These are phyloP conservation scores for Crax fasciolata DNA, from an alignment of 2,797 vertebrate species.

Conservation along the genomic window DNA sequence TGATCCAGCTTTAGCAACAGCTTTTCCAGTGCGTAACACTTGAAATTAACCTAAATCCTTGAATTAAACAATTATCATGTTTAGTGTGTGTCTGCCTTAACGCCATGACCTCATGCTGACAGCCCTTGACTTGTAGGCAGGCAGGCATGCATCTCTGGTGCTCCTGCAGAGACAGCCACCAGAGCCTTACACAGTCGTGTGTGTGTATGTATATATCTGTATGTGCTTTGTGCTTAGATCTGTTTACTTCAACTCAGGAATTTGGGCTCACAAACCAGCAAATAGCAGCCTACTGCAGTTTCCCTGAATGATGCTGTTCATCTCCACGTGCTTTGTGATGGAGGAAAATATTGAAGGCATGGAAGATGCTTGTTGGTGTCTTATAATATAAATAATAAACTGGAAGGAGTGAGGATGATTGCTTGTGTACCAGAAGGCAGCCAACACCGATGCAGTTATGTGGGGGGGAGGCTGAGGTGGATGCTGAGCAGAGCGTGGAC, in stretches of 20 bases:
- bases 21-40: background rate
- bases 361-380: background rate
- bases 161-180: background rate
- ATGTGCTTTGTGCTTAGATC: background rate
- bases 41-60: background rate
- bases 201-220: background rate
- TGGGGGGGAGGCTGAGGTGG: background rate
- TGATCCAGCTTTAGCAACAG: background rate
- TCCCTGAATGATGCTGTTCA: background rate
- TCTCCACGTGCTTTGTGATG: background rate
- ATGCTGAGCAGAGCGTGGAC: accelerated
- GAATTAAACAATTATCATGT: background rate
- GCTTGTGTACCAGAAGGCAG: background rate
- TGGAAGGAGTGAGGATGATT: background rate
- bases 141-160: background rate
- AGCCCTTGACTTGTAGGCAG: too few relatives aligned
- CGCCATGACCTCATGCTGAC: too few relatives aligned
- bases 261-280: background rate
- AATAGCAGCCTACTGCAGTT: background rate
- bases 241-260: background rate
- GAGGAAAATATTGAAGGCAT: too few relatives aligned
- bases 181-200: too few relatives aligned
- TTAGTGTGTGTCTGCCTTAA: background rate
- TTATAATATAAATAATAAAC: background rate
- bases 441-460: background rate